Evolutionary conservation across 1,140 invertebrate genomes (phyloP), one percentile per base, ranked within the genome.

Genomic region (Grapholita molesta): DNA sequence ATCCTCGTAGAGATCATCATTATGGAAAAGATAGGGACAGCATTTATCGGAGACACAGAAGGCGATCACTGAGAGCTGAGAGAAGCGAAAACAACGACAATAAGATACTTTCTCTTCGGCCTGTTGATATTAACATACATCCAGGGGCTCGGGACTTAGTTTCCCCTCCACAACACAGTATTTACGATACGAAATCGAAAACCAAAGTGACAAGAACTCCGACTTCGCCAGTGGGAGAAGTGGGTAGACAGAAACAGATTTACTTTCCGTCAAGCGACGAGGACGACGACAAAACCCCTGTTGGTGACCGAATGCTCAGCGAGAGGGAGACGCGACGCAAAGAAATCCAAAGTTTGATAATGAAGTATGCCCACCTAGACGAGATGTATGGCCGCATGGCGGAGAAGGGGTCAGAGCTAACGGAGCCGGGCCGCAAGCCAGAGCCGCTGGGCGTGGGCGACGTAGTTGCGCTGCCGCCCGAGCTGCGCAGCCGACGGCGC

Each of bases 261-360:
- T 83, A 92, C 84, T 88, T 88, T 72, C 83, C 89, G 11, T 88
- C 86, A 9, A 89, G 83, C 68, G 91, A 90, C 28, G 92, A 93
- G 73, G 92, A 93, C 69, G 92, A 93, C 48, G 89, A 92, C 30
- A 93, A 92, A 67, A 92, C 93, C 0, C 92, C 92, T 0, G 91
- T 92, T 4, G 90, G 90, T 28, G 93, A 94, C 78, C 92, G 92
- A 0, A 90, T 93, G 6, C 89, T 95, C 7, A 92, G 92, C 67
- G 96, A 96, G 69, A 92, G 96, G 21, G 95, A 96, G 82, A 95
- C 94, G 12, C 94, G 95, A 73, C 93, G 96, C 3, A 96, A 96
- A 73, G 96, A 97, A 79, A 96, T 97, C 8, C 95, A 96, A 83
- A 94, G 94, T 70, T 87, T 97, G 7, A 96, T 97, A 42, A 93